phyloP scores from a whole-genome alignment of 1,140 invertebrate species.

The Dendrolimus kikuchii region DNA sequence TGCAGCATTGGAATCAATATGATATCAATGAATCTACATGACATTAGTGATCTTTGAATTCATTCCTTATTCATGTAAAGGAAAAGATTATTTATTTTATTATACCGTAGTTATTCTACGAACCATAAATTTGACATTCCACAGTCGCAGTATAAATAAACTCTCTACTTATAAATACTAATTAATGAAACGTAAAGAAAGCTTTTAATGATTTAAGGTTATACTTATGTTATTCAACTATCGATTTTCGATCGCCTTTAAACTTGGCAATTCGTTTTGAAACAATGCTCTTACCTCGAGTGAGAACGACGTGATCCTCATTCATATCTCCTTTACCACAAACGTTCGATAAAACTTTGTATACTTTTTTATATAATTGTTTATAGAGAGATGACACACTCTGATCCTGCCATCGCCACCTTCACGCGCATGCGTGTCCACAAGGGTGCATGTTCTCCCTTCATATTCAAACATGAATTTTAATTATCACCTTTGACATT shows the following conservation, averaged over 20 bases:
- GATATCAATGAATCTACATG: background rate
- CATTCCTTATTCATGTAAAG: constrained; percentile 1
- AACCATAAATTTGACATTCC: no score
- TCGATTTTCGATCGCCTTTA: constrained; percentile 45
- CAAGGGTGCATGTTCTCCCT: background rate
- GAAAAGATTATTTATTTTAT: background rate
- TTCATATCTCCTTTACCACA: constrained; percentile 72
- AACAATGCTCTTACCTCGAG: constrained; percentile 75
- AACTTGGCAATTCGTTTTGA: constrained; percentile 12
- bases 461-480: constrained; percentile 1
- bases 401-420: constrained; percentile 7
- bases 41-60: constrained; percentile 1
- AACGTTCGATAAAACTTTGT: constrained; percentile 44
- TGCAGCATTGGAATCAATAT: background rate
- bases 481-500: background rate
- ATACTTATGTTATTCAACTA: constrained; percentile 56
- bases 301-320: constrained; percentile 83
- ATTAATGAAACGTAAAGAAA: background rate
- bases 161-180: no score
- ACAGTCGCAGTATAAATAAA: no score
- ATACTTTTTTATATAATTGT: constrained; percentile 26
- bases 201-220: constrained; percentile 25
- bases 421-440: constrained; percentile 10
- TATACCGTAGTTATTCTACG: background rate
- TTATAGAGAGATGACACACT: background rate